phyloP scores from a whole-genome alignment of 2,888 invertebrate genomes.

The Calameuta filiformis region DNA sequence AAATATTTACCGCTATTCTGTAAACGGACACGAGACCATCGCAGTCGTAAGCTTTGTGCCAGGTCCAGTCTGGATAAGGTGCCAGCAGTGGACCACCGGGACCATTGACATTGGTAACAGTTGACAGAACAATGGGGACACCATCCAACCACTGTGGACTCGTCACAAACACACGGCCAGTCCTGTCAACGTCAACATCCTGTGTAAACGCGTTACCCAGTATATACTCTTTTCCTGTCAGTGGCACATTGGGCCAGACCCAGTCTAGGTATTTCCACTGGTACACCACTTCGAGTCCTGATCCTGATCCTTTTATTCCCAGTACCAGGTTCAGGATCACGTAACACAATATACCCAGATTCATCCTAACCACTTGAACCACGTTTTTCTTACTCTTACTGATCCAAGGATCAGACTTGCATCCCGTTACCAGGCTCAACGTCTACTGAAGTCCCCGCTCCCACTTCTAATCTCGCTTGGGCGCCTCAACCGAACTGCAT shows the following conservation, averaged over 20 bases:
- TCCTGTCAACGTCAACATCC: constrained; percentile 58
- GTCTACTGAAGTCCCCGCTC: not conserved
- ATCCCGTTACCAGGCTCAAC: constrained; percentile 20
- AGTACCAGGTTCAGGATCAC: not conserved
- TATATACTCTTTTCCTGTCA: constrained; percentile 52
- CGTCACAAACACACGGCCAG: constrained; percentile 60
- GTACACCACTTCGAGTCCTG: constrained; percentile 44
- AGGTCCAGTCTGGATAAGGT: constrained; percentile 62
- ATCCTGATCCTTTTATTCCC: constrained; percentile 11
- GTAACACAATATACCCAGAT: not conserved
- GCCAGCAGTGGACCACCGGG: constrained; percentile 56
- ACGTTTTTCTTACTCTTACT: not conserved
- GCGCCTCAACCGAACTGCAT: not conserved
- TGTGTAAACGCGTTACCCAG: constrained; percentile 59
- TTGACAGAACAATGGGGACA: constrained; percentile 59
- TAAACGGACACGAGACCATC: constrained; percentile 59
- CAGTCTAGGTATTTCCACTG: constrained; percentile 61
- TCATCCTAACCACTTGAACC: not conserved
- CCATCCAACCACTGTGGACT: constrained; percentile 62
- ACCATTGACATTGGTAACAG: constrained; percentile 48
- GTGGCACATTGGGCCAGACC: constrained; percentile 49
- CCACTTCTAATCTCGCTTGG: not conserved
- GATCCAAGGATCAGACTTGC: constrained; percentile 26
- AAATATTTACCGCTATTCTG: constrained; percentile 60
- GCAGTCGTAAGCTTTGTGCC: constrained; percentile 55